Conservation (phyloP, 2,888 invertebrate species). For the Heliconius cydno region DNA sequence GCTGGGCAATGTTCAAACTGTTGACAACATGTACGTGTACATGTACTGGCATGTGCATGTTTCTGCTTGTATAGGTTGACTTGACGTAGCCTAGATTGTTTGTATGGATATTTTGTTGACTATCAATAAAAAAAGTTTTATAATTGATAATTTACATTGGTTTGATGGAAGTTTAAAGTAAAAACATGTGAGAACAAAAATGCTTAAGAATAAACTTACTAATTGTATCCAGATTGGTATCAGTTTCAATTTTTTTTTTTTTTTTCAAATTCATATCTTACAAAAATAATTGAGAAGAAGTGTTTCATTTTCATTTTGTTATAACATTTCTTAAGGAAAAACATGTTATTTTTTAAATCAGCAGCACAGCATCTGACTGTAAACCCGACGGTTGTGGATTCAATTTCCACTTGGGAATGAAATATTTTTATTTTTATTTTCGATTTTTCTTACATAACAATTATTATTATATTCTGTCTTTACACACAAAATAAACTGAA, state of each 20-base stretch:
- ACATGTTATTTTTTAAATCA: no score
- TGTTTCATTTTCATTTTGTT: no score
- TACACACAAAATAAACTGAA: not conserved
- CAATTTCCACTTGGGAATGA: no score
- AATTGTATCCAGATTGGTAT: not conserved
- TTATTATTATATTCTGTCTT: not conserved
- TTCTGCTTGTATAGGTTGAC: conserved; percentile 15
- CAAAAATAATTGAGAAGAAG: no score
- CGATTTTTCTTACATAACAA: no score
- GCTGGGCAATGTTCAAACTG: conserved; percentile 24
- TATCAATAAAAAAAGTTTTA: not conserved
- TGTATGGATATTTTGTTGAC: not conserved
- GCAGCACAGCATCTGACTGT: no score
- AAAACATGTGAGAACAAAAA: not conserved
- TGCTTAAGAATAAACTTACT: not conserved
- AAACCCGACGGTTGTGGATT: no score
- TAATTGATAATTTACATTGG: not conserved
- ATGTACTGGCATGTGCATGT: conserved; percentile 15
- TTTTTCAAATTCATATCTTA: no score
- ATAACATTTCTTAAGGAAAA: no score
- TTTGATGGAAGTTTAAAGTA: not conserved
- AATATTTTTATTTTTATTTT: no score
- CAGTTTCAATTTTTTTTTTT: no score
- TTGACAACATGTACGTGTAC: conserved; percentile 27
- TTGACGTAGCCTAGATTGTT: conserved; percentile 16